A percentile compares a stretch with the other conserved stretches of the same genome.
phyloP scores from a whole-genome alignment of 1,140 invertebrate genomes.

The Aphelenchoides fujianensis region DNA sequence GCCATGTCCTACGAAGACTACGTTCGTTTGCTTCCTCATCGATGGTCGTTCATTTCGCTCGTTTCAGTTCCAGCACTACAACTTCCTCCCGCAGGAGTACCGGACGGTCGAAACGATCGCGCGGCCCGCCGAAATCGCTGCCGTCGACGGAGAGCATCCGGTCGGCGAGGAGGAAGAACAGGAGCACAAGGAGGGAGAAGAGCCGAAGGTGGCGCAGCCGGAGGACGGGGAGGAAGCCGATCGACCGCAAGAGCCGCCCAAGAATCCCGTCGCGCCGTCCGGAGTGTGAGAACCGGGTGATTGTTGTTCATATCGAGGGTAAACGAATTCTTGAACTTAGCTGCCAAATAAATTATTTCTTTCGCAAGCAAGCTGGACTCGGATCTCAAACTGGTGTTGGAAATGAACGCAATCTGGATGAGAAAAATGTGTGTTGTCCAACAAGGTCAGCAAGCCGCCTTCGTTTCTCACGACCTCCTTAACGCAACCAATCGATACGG shows the following conservation, averaged over 20 bases:
- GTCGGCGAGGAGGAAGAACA: neutral
- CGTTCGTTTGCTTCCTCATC: slow-evolving; percentile 20
- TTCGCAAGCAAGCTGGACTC: no score
- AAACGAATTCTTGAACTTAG: neutral
- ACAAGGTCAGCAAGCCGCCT: no score
- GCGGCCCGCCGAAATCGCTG: neutral
- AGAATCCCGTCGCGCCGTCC: neutral
- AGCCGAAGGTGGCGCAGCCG: no score
- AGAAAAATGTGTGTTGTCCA: no score
- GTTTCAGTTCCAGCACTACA: neutral
- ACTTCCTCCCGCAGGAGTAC: neutral
- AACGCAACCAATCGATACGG: no score
- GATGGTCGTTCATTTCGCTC: neutral
- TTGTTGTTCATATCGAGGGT: neutral
- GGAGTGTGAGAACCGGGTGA: no score
- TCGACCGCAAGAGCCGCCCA: no score
- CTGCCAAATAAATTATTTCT: neutral
- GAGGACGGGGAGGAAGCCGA: no score
- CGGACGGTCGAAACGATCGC: neutral
- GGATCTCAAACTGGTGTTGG: no score
- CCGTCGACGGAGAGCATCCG: no score
- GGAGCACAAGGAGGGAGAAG: neutral
- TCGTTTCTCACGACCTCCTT: no score
- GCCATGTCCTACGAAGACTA: slow-evolving; percentile 41
- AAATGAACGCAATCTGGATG: no score